phyloP scores from a whole-genome alignment of 2,113 vertebrate genomes.

The Actinemys pallida region DNA sequence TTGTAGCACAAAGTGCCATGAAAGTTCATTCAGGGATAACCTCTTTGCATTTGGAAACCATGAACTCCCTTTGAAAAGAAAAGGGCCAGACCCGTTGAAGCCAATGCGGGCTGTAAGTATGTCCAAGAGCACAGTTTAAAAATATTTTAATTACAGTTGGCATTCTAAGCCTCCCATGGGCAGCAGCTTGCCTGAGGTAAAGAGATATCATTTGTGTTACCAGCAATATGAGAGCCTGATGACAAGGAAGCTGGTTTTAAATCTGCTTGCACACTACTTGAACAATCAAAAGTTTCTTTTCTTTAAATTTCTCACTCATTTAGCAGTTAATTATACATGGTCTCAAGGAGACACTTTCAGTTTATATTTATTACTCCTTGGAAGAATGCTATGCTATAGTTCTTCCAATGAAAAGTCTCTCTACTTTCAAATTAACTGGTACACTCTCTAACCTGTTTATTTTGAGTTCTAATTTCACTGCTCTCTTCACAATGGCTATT shows the following conservation, averaged over 20 bases:
- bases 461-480: conserved; percentile 45
- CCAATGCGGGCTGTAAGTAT: not conserved
- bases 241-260: not conserved
- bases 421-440: not conserved
- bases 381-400: not conserved
- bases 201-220: not conserved
- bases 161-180: not conserved
- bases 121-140: not conserved
- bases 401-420: not conserved
- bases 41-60: not conserved
- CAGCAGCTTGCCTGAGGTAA: not conserved
- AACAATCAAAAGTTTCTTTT: not conserved
- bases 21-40: not conserved
- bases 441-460: not conserved
- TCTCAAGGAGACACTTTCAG: not conserved
- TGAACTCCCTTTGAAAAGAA: not conserved
- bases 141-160: not conserved
- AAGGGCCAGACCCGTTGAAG: not conserved
- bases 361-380: not conserved
- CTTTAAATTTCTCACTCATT: not conserved
- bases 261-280: not conserved
- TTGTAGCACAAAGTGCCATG: not conserved
- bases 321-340: not conserved
- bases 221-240: not conserved
- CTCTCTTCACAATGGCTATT: not conserved